These are phyloP conservation scores for Parauchenoglanis punctatus DNA, from an alignment of 2,797 vertebrate genomes.

Conservation along the genomic window DNA sequence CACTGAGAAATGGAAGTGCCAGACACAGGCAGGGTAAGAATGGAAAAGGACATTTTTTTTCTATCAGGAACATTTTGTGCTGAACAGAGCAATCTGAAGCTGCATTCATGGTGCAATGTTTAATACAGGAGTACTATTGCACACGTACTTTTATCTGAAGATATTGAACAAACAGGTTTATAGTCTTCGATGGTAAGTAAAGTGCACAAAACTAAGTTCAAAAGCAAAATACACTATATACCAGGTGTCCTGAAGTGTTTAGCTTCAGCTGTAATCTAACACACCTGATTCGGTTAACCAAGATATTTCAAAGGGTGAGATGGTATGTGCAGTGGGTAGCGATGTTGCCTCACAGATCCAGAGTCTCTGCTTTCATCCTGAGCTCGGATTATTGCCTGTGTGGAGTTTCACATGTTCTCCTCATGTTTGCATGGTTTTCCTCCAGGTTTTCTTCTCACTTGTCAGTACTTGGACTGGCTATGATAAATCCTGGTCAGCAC, in stretches of 20 bases:
- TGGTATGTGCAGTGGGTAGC: not conserved
- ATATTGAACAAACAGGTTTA: not conserved
- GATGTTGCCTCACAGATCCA: not conserved
- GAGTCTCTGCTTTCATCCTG: not conserved
- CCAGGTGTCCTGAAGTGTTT: not conserved
- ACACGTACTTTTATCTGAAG: not conserved
- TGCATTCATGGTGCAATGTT: slow-evolving; percentile 6
- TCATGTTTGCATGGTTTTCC: not conserved
- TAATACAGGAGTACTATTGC: not conserved
- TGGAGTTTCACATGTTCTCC: not conserved
- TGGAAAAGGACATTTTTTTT: not conserved
- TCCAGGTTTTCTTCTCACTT: not conserved
- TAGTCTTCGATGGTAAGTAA: not conserved
- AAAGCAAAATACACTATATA: not conserved
- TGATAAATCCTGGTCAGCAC: not conserved
- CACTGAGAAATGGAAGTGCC: slow-evolving; percentile 52
- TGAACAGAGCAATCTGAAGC: not conserved
- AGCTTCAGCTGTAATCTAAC: not conserved
- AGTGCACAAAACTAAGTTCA: not conserved
- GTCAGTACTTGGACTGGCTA: not conserved
- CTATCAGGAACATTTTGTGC: not conserved
- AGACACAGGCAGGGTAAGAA: slow-evolving; percentile 11
- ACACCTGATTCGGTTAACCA: not conserved
- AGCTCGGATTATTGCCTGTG: not conserved
- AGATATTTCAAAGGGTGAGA: not conserved